These are phyloP conservation scores for Penaeus vannamei DNA, from an alignment of 1,140 invertebrate genomes.

Conservation along the genomic window DNA sequence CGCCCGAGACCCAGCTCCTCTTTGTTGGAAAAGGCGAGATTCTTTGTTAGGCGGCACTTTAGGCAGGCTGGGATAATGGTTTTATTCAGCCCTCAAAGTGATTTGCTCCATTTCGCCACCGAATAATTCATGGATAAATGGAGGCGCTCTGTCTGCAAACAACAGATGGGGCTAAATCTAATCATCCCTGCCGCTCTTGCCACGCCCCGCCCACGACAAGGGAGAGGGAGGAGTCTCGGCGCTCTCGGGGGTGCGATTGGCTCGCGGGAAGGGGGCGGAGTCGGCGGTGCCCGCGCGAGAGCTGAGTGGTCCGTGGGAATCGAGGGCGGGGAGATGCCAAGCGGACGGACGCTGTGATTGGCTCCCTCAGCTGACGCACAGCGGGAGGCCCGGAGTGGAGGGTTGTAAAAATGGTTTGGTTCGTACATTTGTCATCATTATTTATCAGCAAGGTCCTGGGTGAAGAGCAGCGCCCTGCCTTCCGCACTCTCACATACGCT, in stretches of 20 bases:
- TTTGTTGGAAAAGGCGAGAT: conserved; percentile 27
- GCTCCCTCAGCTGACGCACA: too few species aligned
- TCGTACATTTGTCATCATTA: conserved; percentile 61
- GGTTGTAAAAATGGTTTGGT: conserved; percentile 58
- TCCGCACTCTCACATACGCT: neutral
- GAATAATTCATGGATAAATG: conserved; percentile 69
- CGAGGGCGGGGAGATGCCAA: too few species aligned
- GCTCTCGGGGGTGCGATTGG: neutral
- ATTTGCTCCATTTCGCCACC: conserved; percentile 68
- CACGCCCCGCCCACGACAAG: conserved; percentile 19
- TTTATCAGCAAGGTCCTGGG: conserved; percentile 47
- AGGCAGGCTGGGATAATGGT: conserved; percentile 62
- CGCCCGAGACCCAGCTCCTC: neutral
- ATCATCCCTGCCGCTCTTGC: conserved; percentile 50
- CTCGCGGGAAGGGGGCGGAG: neutral
- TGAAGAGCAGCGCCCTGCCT: conserved; percentile 19
- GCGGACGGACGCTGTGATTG: too few species aligned
- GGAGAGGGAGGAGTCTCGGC: neutral
- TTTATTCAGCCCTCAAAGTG: conserved; percentile 68
- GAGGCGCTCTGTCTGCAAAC: conserved; percentile 65
- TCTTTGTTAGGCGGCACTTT: neutral
- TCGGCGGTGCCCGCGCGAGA: too few species aligned
- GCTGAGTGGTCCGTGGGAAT: too few species aligned
- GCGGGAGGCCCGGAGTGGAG: neutral
- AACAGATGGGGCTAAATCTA: conserved; percentile 66